Percentiles rank a stretch among this genome's conserved stretches.
Conservation (phyloP, 2,888 invertebrate genomes). For the Reticulitermes lucifugus region DNA sequence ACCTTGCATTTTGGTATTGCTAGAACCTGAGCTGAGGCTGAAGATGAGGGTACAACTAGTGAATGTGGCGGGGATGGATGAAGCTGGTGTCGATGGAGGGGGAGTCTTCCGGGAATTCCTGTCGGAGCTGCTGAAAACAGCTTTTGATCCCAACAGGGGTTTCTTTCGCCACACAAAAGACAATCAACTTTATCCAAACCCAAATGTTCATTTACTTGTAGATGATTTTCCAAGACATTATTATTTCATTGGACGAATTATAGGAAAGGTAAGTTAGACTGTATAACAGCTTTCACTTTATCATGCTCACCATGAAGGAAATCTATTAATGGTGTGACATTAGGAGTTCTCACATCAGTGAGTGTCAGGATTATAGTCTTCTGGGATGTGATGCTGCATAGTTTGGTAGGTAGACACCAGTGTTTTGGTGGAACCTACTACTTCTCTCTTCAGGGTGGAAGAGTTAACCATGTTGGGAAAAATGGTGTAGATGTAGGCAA, state of each 20-base stretch:
- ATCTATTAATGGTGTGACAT: too few species aligned
- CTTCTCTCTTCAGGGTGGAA: too few species aligned
- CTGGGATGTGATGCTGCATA: too few species aligned
- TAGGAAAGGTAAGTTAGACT: conserved; percentile 80
- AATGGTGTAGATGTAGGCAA: too few species aligned
- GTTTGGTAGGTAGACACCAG: too few species aligned
- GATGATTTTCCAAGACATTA: conserved; percentile 91
- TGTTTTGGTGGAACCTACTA: too few species aligned
- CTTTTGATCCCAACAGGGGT: conserved; percentile 96
- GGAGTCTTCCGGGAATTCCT: conserved; percentile 97
- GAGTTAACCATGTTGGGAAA: too few species aligned
- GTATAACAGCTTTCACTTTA: too few species aligned
- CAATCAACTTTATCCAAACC: conserved; percentile 96
- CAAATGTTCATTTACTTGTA: conserved; percentile 87
- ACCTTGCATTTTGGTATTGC: background rate
- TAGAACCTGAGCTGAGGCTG: conserved; percentile 87
- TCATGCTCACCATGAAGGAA: too few species aligned
- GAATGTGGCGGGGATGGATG: conserved; percentile 91
- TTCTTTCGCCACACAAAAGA: conserved; percentile 91
- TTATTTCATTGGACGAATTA: conserved; percentile 92
- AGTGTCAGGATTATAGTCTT: too few species aligned
- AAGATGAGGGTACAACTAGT: conserved; percentile 91
- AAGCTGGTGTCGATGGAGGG: conserved; percentile 98
- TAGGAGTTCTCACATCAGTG: too few species aligned
- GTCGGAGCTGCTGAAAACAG: conserved; percentile 92